Conservation (phyloP, 2,888 invertebrate species). For the Carterocephalus palaemon region DNA sequence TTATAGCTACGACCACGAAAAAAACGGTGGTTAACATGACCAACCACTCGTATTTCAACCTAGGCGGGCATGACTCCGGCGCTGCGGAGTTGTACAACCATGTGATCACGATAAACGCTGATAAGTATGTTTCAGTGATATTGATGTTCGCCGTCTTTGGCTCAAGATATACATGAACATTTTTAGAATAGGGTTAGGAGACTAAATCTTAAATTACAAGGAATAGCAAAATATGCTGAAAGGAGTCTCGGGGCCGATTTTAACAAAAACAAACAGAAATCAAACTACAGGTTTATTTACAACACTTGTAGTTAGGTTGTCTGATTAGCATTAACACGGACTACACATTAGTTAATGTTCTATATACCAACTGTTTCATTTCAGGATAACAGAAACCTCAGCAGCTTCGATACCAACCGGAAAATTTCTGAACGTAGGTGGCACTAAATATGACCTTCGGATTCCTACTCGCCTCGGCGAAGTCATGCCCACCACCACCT, state of each 20-base stretch:
- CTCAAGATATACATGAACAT: neutral
- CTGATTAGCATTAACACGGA: too few species aligned
- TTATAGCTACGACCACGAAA: slow-evolving; percentile 84
- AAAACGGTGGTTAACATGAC: slow-evolving; percentile 93
- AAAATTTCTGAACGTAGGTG: slow-evolving; percentile 73
- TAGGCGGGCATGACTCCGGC: slow-evolving; percentile 89
- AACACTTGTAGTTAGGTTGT: too few species aligned
- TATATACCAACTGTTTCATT: too few species aligned
- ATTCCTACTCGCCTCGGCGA: slow-evolving; percentile 81
- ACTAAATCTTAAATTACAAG: too few species aligned
- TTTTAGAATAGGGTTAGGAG: too few species aligned
- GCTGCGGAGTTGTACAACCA: slow-evolving; percentile 84
- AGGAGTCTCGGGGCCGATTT: too few species aligned
- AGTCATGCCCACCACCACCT: slow-evolving; percentile 83
- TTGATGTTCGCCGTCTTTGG: neutral
- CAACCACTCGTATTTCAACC: slow-evolving; percentile 96
- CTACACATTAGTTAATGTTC: too few species aligned
- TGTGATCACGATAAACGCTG: slow-evolving; percentile 83
- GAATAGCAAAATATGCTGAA: too few species aligned
- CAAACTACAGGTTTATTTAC: too few species aligned
- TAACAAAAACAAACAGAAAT: too few species aligned
- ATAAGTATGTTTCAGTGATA: slow-evolving; percentile 77
- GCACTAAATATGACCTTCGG: slow-evolving; percentile 86
- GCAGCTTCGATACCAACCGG: slow-evolving; percentile 64
- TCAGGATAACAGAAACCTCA: slow-evolving; percentile 63